These are phyloP conservation scores for Coregonus ussuriensis DNA, from an alignment of 2,797 vertebrate species.

Conservation along the genomic window DNA sequence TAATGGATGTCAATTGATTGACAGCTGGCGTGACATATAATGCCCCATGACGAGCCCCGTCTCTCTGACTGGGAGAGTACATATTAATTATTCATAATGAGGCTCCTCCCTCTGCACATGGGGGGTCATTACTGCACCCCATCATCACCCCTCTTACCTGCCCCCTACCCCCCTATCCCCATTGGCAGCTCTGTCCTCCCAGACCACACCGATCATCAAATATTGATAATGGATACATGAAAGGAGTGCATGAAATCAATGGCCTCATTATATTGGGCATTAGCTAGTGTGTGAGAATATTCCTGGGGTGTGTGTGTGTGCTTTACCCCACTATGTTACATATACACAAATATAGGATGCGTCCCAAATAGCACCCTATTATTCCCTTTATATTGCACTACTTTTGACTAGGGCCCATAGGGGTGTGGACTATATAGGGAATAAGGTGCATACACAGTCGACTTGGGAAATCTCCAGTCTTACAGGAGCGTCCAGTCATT, in stretches of 20 bases:
- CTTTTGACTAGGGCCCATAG: no score
- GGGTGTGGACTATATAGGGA: no score
- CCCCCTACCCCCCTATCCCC: slow-evolving; percentile 36
- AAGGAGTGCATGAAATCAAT: slow-evolving; percentile 68
- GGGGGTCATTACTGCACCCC: slow-evolving; percentile 52
- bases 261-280: slow-evolving; percentile 64
- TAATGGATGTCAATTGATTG: slow-evolving; percentile 67
- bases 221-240: slow-evolving; percentile 74
- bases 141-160: not conserved
- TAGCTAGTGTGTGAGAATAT: slow-evolving; percentile 11
- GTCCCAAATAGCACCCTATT: no score
- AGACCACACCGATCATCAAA: slow-evolving; percentile 69
- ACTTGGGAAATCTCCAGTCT: no score
- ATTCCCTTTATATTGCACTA: not conserved
- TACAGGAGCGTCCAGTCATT: not conserved
- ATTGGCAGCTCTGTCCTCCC: slow-evolving; percentile 49
- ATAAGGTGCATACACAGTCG: no score
- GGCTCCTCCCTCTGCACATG: slow-evolving; percentile 57
- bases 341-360: no score
- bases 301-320: slow-evolving; percentile 8
- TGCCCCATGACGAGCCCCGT: slow-evolving; percentile 59
- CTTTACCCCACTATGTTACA: no score
- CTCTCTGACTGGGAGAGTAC: slow-evolving; percentile 56
- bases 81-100: slow-evolving; percentile 73
- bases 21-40: slow-evolving; percentile 68